phyloP scores from a whole-genome alignment of 2,113 vertebrate genomes.

The Orientallactaga bullata region DNA sequence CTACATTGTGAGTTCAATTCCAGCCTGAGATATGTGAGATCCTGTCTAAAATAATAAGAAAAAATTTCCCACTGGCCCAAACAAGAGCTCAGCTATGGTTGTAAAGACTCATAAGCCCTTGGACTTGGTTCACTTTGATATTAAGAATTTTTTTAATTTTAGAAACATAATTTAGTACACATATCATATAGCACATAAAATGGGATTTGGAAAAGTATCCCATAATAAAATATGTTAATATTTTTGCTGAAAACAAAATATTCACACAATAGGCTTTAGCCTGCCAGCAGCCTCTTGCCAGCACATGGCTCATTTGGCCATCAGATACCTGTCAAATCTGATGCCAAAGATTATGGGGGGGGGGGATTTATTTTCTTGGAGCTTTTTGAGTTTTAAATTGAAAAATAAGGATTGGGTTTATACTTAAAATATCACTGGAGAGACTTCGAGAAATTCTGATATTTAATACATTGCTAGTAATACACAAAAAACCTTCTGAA shows the following conservation, averaged over 20 bases:
- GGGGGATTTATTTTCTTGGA: background rate
- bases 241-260: constrained; percentile 24
- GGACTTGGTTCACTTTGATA: background rate
- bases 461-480: background rate
- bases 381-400: background rate
- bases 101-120: background rate
- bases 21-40: background rate
- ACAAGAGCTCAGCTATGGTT: background rate
- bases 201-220: background rate
- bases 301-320: background rate
- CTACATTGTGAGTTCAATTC: no score
- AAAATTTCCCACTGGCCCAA: background rate
- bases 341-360: background rate
- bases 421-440: background rate
- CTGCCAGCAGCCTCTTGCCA: background rate
- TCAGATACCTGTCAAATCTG: constrained; percentile 1
- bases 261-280: background rate
- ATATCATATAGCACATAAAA: background rate
- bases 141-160: constrained; percentile 34
- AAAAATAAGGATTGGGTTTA: background rate
- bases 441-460: background rate
- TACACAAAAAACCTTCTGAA: background rate
- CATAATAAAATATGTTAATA: constrained; percentile 1
- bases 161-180: constrained; percentile 8
- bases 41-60: background rate